These are phyloP conservation scores for Micropterix aruncella DNA, from an alignment of 2,888 invertebrate species.

Conservation along the genomic window DNA sequence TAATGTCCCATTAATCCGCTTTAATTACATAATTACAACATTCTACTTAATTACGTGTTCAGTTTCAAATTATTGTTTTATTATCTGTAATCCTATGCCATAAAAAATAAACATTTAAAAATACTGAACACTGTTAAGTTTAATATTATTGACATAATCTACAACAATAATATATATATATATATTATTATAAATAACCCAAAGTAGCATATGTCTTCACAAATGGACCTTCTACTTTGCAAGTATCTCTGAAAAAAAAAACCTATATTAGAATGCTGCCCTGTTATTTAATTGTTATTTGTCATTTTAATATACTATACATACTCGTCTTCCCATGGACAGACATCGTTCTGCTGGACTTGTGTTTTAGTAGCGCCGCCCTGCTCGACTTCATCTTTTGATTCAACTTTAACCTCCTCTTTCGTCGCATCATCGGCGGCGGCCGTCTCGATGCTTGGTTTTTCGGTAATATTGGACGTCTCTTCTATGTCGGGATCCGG, in stretches of 20 bases:
- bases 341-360: slow-evolving; percentile 64
- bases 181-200: slow-evolving; percentile 66
- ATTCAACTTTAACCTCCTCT: slow-evolving; percentile 29
- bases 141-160: neutral
- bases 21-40: neutral
- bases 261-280: slow-evolving; percentile 10
- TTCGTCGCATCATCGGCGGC: slow-evolving; percentile 28
- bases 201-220: slow-evolving; percentile 90
- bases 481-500: slow-evolving; percentile 19
- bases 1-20: neutral
- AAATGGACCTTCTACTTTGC: slow-evolving; percentile 78
- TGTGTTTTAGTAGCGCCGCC: slow-evolving; percentile 21
- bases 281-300: too few relatives aligned
- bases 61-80: neutral
- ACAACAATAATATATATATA: neutral
- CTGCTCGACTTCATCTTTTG: slow-evolving; percentile 28
- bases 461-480: slow-evolving; percentile 9
- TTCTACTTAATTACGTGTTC: neutral
- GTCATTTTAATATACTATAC: too few relatives aligned
- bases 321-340: slow-evolving; percentile 95
- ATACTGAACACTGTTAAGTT: neutral
- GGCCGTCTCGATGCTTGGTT: slow-evolving; percentile 18
- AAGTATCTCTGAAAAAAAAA: slow-evolving; percentile 62
- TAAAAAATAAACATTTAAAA: neutral
- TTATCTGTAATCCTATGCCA: neutral